These are phyloP conservation scores for Tetramorium parvispinum DNA, from an alignment of 1,140 invertebrate species.

Conservation along the genomic window DNA sequence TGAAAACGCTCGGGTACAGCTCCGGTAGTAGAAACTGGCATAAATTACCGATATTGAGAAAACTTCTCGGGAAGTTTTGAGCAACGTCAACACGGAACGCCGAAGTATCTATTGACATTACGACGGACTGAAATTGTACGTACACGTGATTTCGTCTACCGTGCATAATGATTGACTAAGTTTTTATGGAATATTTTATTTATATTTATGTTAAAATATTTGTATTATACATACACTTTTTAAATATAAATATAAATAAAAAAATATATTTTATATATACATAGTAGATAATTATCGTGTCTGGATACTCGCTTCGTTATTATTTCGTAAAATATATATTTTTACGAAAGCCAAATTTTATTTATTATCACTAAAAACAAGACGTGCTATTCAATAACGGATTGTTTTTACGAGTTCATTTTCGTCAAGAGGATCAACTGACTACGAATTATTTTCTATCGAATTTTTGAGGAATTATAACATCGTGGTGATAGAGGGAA, in stretches of 20 bases:
- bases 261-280: too few species aligned
- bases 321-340: background rate
- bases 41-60: constrained; percentile 14
- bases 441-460: background rate
- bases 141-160: background rate
- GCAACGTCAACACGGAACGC: background rate
- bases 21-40: background rate
- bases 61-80: background rate
- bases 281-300: background rate
- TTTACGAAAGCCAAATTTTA: background rate
- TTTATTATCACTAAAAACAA: background rate
- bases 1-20: background rate
- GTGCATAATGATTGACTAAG: background rate
- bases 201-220: background rate
- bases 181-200: background rate
- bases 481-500: background rate
- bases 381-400: background rate
- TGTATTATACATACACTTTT: background rate
- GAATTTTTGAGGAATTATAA: background rate
- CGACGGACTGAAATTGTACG: background rate
- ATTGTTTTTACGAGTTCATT: background rate
- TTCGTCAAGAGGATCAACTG: background rate
- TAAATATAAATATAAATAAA: too few species aligned
- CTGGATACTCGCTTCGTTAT: background rate
- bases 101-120: constrained; percentile 20